Evolutionary conservation across 2,113 vertebrate genomes (phyloP).

Genomic region (Gymnogyps californianus): DNA sequence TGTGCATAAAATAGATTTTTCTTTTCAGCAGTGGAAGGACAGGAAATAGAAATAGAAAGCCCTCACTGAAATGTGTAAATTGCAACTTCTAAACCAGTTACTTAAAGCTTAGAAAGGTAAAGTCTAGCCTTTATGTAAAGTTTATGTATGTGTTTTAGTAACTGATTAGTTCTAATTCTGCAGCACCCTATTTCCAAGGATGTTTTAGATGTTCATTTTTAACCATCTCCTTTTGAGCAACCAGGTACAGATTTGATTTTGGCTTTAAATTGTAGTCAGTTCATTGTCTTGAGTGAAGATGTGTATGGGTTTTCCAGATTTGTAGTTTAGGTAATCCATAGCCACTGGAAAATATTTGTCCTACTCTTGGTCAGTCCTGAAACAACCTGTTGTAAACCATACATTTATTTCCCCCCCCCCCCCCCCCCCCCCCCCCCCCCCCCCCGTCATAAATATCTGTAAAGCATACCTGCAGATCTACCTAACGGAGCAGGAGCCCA

Average conservation of each 20-base stretch:
- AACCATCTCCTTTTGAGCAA: not conserved
- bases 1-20: not conserved
- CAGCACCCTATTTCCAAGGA: not conserved
- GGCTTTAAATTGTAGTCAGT: not conserved
- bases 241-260: not conserved
- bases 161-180: not conserved
- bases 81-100: not conserved
- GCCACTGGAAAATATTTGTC: not conserved
- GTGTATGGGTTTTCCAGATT: not conserved
- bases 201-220: not conserved
- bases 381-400: not conserved
- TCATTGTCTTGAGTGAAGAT: not conserved
- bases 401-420: not conserved
- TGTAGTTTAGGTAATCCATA: not conserved
- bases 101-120: not conserved
- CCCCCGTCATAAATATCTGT: not conserved
- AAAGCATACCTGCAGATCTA: constrained; percentile 37
- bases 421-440: too few species aligned
- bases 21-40: not conserved
- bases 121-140: not conserved
- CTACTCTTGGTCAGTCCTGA: not conserved
- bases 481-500: not conserved
- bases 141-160: not conserved
- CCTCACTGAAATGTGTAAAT: not conserved
- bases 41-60: not conserved